Conservation (phyloP, 2,113 vertebrate genomes). For the Coracopsis vasa region DNA sequence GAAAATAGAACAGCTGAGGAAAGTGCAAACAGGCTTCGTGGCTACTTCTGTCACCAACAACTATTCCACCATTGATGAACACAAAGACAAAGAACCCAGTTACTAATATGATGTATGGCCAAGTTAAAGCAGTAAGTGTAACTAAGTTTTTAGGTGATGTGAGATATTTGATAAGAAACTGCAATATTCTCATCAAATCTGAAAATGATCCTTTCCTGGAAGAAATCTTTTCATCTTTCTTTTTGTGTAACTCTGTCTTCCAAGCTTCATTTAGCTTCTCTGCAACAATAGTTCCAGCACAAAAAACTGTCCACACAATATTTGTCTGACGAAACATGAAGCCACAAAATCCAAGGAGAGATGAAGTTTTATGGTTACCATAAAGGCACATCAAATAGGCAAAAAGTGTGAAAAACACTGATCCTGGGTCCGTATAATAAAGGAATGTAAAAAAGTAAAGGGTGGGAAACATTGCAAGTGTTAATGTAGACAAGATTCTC, state of each 20-base stretch:
- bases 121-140: conserved; percentile 72
- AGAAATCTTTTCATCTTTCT: conserved; percentile 81
- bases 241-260: conserved; percentile 83
- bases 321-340: conserved; percentile 96
- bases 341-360: conserved; percentile 87
- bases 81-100: conserved; percentile 80
- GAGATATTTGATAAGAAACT: conserved; percentile 78
- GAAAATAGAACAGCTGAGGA: conserved; percentile 94
- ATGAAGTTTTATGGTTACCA: conserved; percentile 89
- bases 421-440: conserved; percentile 95
- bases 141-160: conserved; percentile 69
- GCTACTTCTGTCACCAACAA: conserved; percentile 88
- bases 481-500: conserved; percentile 83
- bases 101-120: conserved; percentile 83
- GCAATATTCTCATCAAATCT: conserved; percentile 71
- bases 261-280: conserved; percentile 87
- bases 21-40: conserved; percentile 91
- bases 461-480: conserved; percentile 88
- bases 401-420: conserved; percentile 94
- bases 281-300: conserved; percentile 83
- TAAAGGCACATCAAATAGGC: conserved; percentile 95
- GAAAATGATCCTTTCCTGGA: conserved; percentile 70
- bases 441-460: conserved; percentile 98
- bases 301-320: conserved; percentile 92
- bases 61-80: conserved; percentile 86